Evolutionary conservation across 64 coral and sea anemone genomes (phyloP).

Genomic region (Cladopsammia gracilis): DNA sequence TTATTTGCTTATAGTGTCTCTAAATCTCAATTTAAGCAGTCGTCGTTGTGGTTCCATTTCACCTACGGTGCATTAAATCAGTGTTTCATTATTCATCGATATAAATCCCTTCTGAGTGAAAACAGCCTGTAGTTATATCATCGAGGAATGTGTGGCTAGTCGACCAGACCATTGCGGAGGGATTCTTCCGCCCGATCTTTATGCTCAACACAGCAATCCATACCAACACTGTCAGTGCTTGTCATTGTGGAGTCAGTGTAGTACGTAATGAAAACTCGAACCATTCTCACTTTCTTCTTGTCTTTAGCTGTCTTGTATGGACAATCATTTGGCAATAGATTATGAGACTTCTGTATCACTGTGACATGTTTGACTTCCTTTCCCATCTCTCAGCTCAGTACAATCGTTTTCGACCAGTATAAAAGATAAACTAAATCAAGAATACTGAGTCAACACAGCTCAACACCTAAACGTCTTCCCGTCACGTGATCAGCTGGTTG

Average conservation of each 20-base stretch:
- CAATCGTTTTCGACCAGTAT: neutral
- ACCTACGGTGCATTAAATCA: too few relatives aligned
- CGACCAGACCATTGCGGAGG: slow-evolving; percentile 2
- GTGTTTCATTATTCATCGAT: too few relatives aligned
- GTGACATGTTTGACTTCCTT: slow-evolving; percentile 47
- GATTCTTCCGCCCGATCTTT: slow-evolving; percentile 30
- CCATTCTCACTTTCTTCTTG: slow-evolving; percentile 65
- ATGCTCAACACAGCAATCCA: slow-evolving; percentile 45
- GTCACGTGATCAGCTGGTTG: too few relatives aligned
- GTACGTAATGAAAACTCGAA: slow-evolving; percentile 19
- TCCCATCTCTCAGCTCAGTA: neutral
- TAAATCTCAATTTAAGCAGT: too few relatives aligned
- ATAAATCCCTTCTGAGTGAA: too few relatives aligned
- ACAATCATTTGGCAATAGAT: slow-evolving; percentile 52
- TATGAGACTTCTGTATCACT: slow-evolving; percentile 6
- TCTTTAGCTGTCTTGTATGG: neutral
- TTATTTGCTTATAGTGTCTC: too few relatives aligned
- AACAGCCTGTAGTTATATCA: too few relatives aligned
- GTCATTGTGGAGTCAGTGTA: slow-evolving; percentile 43
- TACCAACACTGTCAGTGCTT: slow-evolving; percentile 6
- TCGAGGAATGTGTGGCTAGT: neutral
- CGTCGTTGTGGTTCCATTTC: too few relatives aligned
- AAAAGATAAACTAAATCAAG: neutral
- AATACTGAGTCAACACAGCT: too few relatives aligned
- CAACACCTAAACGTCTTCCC: too few relatives aligned